These are phyloP conservation scores for Orchestes rusci DNA, from an alignment of 2,888 invertebrate species.

Conservation along the genomic window DNA sequence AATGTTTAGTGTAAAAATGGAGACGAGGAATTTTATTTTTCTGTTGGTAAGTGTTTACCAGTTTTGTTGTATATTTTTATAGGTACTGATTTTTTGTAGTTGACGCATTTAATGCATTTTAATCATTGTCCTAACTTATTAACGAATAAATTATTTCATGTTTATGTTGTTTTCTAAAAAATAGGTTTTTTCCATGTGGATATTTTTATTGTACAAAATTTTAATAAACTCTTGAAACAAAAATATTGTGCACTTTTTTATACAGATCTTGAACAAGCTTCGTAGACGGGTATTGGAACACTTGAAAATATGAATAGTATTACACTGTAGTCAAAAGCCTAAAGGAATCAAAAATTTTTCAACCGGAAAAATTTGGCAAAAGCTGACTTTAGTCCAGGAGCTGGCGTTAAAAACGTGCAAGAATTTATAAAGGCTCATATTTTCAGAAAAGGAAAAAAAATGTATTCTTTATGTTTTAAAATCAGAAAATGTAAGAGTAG, in stretches of 20 bases:
- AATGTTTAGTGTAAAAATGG: slow-evolving; percentile 15
- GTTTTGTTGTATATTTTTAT: slow-evolving; percentile 28
- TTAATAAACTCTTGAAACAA: slow-evolving; percentile 11
- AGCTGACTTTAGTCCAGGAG: too few species aligned
- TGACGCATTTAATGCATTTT: slow-evolving; percentile 35
- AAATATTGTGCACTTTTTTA: slow-evolving; percentile 4
- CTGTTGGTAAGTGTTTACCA: slow-evolving; percentile 18
- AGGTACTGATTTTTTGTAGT: slow-evolving; percentile 32
- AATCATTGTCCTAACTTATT: slow-evolving; percentile 35
- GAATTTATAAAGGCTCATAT: too few species aligned
- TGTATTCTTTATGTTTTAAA: too few species aligned
- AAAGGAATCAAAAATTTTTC: too few species aligned
- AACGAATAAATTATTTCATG: slow-evolving; percentile 34
- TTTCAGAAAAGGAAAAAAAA: too few species aligned
- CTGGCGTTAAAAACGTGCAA: too few species aligned
- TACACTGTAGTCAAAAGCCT: too few species aligned
- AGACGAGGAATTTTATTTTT: not conserved
- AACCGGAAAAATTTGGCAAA: too few species aligned
- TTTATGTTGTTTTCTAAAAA: slow-evolving; percentile 31
- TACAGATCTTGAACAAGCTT: too few species aligned
- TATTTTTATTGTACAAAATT: slow-evolving; percentile 23
- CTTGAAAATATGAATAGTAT: too few species aligned
- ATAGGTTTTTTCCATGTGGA: slow-evolving; percentile 17
- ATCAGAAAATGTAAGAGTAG: too few species aligned
- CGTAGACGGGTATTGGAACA: too few species aligned